Base-by-base conservation (phyloP, 1,140 invertebrate genomes). In the Cataglyphis hispanica region DNA sequence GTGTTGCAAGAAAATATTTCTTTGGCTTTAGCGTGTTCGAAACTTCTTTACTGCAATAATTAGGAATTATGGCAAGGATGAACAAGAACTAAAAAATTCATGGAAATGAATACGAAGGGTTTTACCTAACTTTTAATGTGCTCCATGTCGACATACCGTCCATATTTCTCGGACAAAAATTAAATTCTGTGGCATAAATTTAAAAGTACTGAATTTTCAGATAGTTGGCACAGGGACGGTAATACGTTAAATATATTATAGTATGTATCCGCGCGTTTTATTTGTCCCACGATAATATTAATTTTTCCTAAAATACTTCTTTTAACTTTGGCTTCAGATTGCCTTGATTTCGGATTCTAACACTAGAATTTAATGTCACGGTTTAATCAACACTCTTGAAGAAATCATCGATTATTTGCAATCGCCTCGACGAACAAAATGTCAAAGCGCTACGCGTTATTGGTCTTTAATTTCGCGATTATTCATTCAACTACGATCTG, bases 391-490 rank as follows among this genome's bases (percentile, higher is more conserved):
- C 22, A 1, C 22, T 53, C 76, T 27, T 50, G 46, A 53, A n/a
- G 13, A 46, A 78, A 80, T 67, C 43, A 31, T 67, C 76, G 63
- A 69, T 69, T 34, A 69, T 58, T 69, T n/a, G 22, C 40, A 80
- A 80, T 69, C 77, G 22, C 6, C 3, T 69, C 46, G 46, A 64
- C 31, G 27, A 19, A 63, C 76, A 22, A 81, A 34, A 81, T 43
- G 66, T 72, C 43, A 70, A 58, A 43, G 37, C 64, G 19, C 53
- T 11, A 43, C 53, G 78, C 34, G 19, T 37, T 81, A 81, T 81
- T 81, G 78, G 37, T 70, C 66, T 81, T 81, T 81, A 81, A 81
- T 81, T 81, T 81, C 25, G 25, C 66, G 78, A 81, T 81, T 81
- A 81, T 81, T 25, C 78, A 37, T 63, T 70, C 53, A 25, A 60